Conservation (phyloP, 92 coral and sea anemone genomes). For the Epizoanthus scotinus region DNA sequence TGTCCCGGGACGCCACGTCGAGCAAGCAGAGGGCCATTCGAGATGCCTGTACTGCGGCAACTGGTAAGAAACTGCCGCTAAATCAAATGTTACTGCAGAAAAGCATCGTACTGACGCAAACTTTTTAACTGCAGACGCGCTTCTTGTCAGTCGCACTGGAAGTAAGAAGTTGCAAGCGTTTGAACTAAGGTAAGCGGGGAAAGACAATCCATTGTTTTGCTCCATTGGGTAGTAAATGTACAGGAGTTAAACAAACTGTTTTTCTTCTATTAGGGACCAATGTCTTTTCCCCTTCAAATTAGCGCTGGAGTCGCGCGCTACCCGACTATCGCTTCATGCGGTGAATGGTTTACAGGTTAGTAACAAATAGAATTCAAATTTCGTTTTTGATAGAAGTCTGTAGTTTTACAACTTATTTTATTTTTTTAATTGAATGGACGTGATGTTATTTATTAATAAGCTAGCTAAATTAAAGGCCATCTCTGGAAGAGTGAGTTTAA, state of each 20-base stretch:
- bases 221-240: slow-evolving; percentile 66
- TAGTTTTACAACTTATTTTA: background rate
- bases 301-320: slow-evolving; percentile 89
- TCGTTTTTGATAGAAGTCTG: slow-evolving; percentile 24
- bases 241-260: slow-evolving; percentile 28
- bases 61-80: slow-evolving; percentile 67
- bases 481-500: slow-evolving; percentile 19
- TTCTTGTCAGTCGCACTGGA: slow-evolving; percentile 81
- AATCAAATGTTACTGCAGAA: background rate
- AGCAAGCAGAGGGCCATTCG: slow-evolving; percentile 84
- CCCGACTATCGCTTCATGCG: slow-evolving; percentile 86
- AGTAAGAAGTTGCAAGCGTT: slow-evolving; percentile 81
- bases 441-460: slow-evolving; percentile 59
- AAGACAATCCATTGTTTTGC: slow-evolving; percentile 48
- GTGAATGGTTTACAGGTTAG: slow-evolving; percentile 91
- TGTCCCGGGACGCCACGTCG: slow-evolving; percentile 98
- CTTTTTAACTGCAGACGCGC: slow-evolving; percentile 68
- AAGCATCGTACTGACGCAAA: background rate
- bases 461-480: slow-evolving; percentile 34
- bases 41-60: slow-evolving; percentile 93
- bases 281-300: slow-evolving; percentile 89
- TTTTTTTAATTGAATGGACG: slow-evolving; percentile 38
- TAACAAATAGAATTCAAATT: background rate
- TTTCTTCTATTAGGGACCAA: slow-evolving; percentile 71
- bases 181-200: slow-evolving; percentile 76